Base-by-base conservation (phyloP, 2,113 vertebrate species). In the Phycodurus eques region DNA sequence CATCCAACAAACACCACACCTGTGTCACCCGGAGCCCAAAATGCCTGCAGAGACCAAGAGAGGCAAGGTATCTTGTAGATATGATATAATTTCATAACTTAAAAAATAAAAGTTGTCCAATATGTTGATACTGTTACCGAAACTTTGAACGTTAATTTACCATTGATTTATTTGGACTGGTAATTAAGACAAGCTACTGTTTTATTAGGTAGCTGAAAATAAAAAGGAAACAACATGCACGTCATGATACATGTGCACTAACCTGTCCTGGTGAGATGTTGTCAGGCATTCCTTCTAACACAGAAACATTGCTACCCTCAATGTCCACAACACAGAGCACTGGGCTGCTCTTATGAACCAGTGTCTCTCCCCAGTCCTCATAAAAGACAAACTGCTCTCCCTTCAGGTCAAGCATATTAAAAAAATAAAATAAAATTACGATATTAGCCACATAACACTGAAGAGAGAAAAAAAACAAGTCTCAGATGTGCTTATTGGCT, bases 241-340 rank as follows among this genome's bases (percentile, higher is more conserved):
- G 62, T 19, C 19, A 42, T 64, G 20, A 53, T 60, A 46, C 90
- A 84, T 35, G 46, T 62, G 7, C 0, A 65, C 65, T 2, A 33
- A 98, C 97, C 96, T 98, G 97, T 62, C 97, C 96, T 5, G 96
- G 96, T 8, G 96, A 98, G 71, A 98, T 91, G 67, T 94, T 72
- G 61, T 95, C 94, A 0, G 95, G 96, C 53, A 98, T 65, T 0
- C 94, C 94, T 53, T 98, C 95, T 57, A 99, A 85, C 72, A 98
- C 93, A 0, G 93, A 94, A 64, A 97, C 82, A 46, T 94, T 96
- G 88, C 90, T 91, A 8, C 93, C 88, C 49, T 95, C 94, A 0
- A 99, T 85, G 78, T 98, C 96, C 86, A 98, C 87, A 73, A 95
- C 66, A 19, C 97, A 99, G 46, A 99, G 93, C 13, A 95, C 90